Conservation (phyloP, 1,140 invertebrate species). For the Drosophila hydei region DNA sequence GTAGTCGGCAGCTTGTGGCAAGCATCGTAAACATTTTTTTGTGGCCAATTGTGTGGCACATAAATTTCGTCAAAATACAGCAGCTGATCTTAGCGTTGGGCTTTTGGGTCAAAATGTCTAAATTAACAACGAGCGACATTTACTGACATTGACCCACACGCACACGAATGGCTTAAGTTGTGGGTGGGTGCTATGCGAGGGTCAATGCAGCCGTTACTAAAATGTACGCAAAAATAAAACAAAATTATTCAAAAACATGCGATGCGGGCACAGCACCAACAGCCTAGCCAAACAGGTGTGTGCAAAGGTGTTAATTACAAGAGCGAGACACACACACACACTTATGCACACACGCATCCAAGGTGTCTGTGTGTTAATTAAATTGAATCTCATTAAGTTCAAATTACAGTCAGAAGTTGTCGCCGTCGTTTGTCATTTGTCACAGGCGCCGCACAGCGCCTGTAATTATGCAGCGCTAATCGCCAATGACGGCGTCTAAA, state of each 20-base stretch:
- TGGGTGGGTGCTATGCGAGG: slow-evolving; percentile 21
- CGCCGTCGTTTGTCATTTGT: slow-evolving; percentile 49
- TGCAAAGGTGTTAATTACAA: slow-evolving; percentile 54
- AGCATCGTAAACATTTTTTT: slow-evolving; percentile 7
- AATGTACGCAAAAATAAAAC: slow-evolving; percentile 14
- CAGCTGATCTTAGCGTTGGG: slow-evolving; percentile 3
- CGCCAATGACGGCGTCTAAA: slow-evolving; percentile 14
- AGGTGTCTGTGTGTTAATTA: slow-evolving; percentile 58
- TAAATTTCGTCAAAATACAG: slow-evolving; percentile 4
- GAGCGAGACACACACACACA: slow-evolving; percentile 15
- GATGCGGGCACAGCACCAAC: slow-evolving; percentile 1
- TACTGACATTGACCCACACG: slow-evolving; percentile 46
- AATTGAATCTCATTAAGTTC: slow-evolving; percentile 79
- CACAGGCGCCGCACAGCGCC: slow-evolving; percentile 54
- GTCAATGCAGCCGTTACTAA: slow-evolving; percentile 28
- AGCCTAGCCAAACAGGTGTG: not conserved
- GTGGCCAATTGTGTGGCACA: slow-evolving; percentile 40
- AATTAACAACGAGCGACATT: slow-evolving; percentile 49
- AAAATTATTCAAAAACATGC: slow-evolving; percentile 49
- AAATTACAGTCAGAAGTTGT: slow-evolving; percentile 66
- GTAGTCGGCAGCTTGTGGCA: slow-evolving; percentile 16
- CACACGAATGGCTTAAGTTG: not conserved
- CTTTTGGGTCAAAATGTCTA: slow-evolving; percentile 40
- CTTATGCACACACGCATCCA: slow-evolving; percentile 6
- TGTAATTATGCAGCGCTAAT: slow-evolving; percentile 71